These are phyloP conservation scores for Ips typographus DNA, from an alignment of 1,140 invertebrate genomes.

Conservation along the genomic window DNA sequence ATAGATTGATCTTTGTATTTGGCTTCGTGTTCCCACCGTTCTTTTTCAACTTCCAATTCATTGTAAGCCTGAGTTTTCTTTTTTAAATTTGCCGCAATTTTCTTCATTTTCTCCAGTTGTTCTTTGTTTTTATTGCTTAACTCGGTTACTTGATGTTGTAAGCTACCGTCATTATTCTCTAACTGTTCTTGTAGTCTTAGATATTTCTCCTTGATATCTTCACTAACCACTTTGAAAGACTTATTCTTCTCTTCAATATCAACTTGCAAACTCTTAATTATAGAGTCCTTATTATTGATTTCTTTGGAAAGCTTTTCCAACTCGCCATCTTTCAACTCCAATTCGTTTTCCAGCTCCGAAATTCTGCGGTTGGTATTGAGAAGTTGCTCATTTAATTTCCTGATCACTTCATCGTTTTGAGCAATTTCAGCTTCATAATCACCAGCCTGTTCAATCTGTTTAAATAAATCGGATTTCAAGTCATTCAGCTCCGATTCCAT, in stretches of 20 bases:
- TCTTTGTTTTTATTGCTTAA: constrained; percentile 55
- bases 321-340: constrained; percentile 31
- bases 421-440: constrained; percentile 43
- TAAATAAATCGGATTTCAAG: constrained; percentile 36
- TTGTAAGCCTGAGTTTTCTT: constrained; percentile 65
- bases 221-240: constrained; percentile 57
- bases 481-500: constrained; percentile 37
- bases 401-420: constrained; percentile 37
- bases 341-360: constrained; percentile 46
- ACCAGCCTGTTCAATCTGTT: constrained; percentile 34
- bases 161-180: constrained; percentile 42
- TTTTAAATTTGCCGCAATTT: constrained; percentile 72
- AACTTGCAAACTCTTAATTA: constrained; percentile 51
- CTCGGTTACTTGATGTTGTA: constrained; percentile 53
- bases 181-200: constrained; percentile 52
- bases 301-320: constrained; percentile 43
- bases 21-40: constrained; percentile 46
- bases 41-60: constrained; percentile 60
- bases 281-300: constrained; percentile 45
- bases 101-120: constrained; percentile 72
- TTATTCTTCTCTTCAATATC: constrained; percentile 57
- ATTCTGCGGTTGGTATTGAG: constrained; percentile 33
- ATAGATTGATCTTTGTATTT: constrained; percentile 52
- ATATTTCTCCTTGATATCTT: constrained; percentile 52
- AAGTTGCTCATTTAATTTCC: constrained; percentile 36